Conservation (phyloP, 2,113 vertebrate genomes). For the Serinus canaria region DNA sequence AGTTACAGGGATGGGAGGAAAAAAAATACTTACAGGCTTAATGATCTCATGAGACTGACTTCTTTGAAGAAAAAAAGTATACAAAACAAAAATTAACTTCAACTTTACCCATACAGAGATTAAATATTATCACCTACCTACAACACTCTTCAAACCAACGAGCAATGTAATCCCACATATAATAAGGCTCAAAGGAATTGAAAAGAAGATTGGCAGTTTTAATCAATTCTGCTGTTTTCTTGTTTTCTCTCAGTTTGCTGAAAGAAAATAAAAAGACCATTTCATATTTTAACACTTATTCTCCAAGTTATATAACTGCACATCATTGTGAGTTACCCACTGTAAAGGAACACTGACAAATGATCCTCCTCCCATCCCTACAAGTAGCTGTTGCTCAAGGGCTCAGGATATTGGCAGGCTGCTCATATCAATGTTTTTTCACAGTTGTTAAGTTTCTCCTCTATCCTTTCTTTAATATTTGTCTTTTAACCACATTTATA, state of each 20-base stretch:
- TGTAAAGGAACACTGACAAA: background rate
- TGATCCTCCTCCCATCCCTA: background rate
- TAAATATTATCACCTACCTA: slow-evolving; percentile 78
- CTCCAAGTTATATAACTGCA: background rate
- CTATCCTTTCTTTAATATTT: background rate
- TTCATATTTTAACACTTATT: background rate
- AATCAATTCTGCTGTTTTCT: slow-evolving; percentile 96
- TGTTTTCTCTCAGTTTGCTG: slow-evolving; percentile 97
- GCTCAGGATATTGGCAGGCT: background rate
- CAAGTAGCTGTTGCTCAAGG: background rate
- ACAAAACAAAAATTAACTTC: background rate
- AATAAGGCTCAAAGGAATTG: slow-evolving; percentile 98
- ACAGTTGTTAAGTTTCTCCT: background rate
- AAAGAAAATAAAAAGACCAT: slow-evolving; percentile 16
- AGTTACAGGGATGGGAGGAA: background rate
- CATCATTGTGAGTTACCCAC: background rate
- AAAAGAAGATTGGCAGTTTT: slow-evolving; percentile 99
- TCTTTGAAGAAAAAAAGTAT: background rate
- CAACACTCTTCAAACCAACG: slow-evolving; percentile 98
- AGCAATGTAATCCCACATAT: slow-evolving; percentile 99
- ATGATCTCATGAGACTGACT: background rate
- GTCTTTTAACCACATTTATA: background rate
- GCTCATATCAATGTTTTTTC: background rate
- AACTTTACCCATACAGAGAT: background rate
- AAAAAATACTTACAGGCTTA: background rate